phyloP scores from a whole-genome alignment of 2,888 invertebrate species.

The Lasioglossum zephyrum region DNA sequence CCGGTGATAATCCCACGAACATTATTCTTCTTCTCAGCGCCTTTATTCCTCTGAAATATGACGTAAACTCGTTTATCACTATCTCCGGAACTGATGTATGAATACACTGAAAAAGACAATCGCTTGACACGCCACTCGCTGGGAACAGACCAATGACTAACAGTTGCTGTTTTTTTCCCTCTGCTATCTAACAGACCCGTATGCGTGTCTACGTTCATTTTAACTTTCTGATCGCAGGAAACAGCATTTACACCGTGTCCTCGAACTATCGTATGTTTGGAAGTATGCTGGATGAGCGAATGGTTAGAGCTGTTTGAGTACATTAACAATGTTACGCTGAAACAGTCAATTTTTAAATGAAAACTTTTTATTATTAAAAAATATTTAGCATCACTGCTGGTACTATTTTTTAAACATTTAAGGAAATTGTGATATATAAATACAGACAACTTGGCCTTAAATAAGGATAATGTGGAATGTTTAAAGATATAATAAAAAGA shows the following conservation, averaged over 20 bases:
- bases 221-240: not conserved
- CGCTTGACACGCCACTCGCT: not conserved
- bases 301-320: not conserved
- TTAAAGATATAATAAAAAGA: not conserved
- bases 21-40: conserved; percentile 42
- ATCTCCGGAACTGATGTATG: conserved; percentile 22
- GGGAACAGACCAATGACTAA: conserved; percentile 15
- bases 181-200: not conserved
- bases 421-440: not conserved
- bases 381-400: not conserved
- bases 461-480: not conserved
- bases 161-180: not conserved
- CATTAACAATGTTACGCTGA: not conserved
- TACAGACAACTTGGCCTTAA: not conserved
- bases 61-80: conserved; percentile 48
- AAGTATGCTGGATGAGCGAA: no score
- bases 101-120: conserved; percentile 25
- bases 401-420: not conserved
- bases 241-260: not conserved
- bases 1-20: conserved; percentile 49
- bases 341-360: not conserved
- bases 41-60: conserved; percentile 12
- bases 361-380: not conserved
- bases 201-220: not conserved
- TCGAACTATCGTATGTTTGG: not conserved